Conservation (phyloP, 2,888 invertebrate genomes). For the Acheta domesticus region DNA sequence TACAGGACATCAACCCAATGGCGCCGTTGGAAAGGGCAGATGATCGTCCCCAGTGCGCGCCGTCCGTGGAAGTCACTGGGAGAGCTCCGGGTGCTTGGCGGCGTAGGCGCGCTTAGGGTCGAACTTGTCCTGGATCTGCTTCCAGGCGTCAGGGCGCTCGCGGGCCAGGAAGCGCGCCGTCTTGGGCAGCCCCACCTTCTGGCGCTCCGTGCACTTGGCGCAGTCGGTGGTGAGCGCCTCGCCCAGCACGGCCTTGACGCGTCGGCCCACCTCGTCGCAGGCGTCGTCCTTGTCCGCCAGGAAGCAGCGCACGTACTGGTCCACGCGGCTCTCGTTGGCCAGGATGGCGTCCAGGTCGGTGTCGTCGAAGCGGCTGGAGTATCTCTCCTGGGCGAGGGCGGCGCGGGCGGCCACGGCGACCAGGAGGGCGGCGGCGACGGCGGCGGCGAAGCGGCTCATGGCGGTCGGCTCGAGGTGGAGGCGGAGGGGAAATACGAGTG, state of each 20-base stretch:
- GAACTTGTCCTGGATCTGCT: conserved; percentile 3
- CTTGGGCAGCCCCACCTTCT: not conserved
- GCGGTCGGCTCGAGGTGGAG: too few species aligned
- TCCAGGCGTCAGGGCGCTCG: not conserved
- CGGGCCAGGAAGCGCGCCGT: not conserved
- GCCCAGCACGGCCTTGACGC: not conserved
- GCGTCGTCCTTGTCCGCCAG: not conserved
- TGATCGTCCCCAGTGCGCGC: too few species aligned
- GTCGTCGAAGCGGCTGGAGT: not conserved
- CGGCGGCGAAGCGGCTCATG: too few species aligned
- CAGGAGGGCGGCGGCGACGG: too few species aligned
- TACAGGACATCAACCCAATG: too few species aligned
- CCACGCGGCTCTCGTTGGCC: not conserved
- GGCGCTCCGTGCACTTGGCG: not conserved
- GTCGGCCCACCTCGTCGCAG: not conserved
- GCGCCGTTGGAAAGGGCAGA: too few species aligned
- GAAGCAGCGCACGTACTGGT: not conserved
- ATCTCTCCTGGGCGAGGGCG: not conserved
- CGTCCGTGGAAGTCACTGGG: not conserved
- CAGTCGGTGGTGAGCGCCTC: not conserved
- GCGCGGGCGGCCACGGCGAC: too few species aligned
- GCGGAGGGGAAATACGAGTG: too few species aligned
- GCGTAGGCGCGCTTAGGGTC: not conserved
- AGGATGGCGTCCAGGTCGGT: not conserved
- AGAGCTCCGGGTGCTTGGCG: not conserved